These are phyloP conservation scores for Mastacembelus armatus DNA, from an alignment of 2,797 vertebrate genomes.

Conservation along the genomic window DNA sequence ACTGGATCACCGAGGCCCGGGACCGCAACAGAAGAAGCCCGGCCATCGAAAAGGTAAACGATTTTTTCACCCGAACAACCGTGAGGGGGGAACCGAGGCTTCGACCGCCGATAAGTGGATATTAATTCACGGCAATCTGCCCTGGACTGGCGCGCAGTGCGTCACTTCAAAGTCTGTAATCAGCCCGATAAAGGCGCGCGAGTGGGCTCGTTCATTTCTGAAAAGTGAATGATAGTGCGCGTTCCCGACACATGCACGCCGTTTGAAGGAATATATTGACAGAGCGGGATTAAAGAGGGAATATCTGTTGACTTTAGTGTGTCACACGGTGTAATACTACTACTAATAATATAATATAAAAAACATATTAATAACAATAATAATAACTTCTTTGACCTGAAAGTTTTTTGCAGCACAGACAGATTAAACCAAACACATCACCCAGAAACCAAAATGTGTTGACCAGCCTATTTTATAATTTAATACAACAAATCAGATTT, in stretches of 20 bases:
- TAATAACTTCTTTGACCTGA: too few relatives aligned
- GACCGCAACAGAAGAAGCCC: not conserved
- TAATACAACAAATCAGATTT: too few relatives aligned
- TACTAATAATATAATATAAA: not conserved
- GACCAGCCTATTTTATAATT: too few relatives aligned
- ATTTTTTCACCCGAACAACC: conserved; percentile 40
- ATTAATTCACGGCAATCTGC: conserved; percentile 48
- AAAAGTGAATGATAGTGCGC: conserved; percentile 13
- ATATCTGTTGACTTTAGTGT: not conserved
- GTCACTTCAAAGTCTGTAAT: not conserved
- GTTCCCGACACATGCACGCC: conserved; percentile 36
- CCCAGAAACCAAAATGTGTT: too few relatives aligned
- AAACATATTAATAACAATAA: too few relatives aligned
- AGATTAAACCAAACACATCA: too few relatives aligned
- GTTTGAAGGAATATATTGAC: not conserved
- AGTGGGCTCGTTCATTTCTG: not conserved
- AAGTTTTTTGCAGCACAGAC: too few relatives aligned
- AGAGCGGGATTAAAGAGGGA: rapidly evolving
- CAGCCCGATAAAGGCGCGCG: conserved; percentile 12
- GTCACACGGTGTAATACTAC: not conserved
- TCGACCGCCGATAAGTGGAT: not conserved
- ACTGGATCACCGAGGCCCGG: conserved; percentile 23
- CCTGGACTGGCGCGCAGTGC: not conserved
- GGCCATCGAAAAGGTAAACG: conserved; percentile 56
- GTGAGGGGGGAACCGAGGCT: rapidly evolving